phyloP scores from a whole-genome alignment of 2,888 invertebrate species.

The Salpingus planirostris region DNA sequence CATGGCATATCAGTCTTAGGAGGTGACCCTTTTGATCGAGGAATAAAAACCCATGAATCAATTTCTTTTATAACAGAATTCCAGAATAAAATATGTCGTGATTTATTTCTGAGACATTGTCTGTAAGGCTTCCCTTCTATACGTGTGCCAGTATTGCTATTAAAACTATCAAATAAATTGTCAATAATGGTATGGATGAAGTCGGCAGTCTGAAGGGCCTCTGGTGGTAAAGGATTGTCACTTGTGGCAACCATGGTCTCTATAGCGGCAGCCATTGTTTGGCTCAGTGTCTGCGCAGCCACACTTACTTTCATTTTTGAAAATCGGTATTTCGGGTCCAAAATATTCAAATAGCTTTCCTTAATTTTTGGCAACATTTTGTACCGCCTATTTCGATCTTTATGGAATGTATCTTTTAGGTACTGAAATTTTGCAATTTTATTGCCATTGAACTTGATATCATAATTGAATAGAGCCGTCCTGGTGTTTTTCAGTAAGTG shows the following conservation, averaged over 20 bases:
- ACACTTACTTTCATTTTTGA: neutral
- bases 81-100: constrained; percentile 1
- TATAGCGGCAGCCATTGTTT: neutral
- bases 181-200: constrained; percentile 1
- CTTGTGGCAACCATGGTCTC: neutral
- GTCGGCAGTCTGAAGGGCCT: constrained; percentile 1
- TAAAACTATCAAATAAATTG: constrained; percentile 1
- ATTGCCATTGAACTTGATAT: no score
- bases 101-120: neutral
- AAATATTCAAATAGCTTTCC: neutral
- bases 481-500: constrained; percentile 1
- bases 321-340: no score
- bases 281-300: neutral
- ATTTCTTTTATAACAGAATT: neutral
- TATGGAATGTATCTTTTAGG: no score
- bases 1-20: constrained; percentile 1
- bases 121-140: neutral
- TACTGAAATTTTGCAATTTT: no score
- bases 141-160: neutral
- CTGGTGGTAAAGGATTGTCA: constrained; percentile 2
- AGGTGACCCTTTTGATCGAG: neutral
- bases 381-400: neutral
- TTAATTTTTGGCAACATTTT: constrained; percentile 1
- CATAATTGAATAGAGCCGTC: constrained; percentile 1
- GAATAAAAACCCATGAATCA: neutral